A percentile compares a stretch with the other conserved stretches of the same genome.
Evolutionary conservation across 2,113 vertebrate species (phyloP).

Genomic region (Brachionichthys hirsutus): DNA sequence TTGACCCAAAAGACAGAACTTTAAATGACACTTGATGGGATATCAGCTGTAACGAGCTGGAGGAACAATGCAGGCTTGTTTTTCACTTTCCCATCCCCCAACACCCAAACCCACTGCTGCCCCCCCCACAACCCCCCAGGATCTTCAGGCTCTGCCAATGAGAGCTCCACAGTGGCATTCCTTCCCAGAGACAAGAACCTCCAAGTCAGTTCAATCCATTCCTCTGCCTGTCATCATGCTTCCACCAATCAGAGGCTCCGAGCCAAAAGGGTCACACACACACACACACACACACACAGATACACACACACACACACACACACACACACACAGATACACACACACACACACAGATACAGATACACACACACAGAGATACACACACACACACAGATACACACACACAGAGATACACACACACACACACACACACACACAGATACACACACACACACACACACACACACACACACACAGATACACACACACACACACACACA

Average conservation of each 20-base stretch:
- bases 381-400: no score
- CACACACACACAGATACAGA: no score
- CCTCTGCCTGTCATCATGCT: conserved; percentile 52
- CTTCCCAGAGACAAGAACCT: conserved; percentile 75
- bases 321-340: background rate
- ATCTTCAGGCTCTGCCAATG: conserved; percentile 73
- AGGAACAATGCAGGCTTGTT: conserved; percentile 42
- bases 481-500: no score
- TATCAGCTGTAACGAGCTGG: conserved; percentile 41
- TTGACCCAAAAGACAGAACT: conserved; percentile 20
- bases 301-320: background rate
- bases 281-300: no score
- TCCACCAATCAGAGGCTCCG: conserved; percentile 65
- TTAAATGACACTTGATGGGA: conserved; percentile 33
- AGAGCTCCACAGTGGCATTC: conserved; percentile 62
- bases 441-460: no score
- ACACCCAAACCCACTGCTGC: conserved; percentile 35
- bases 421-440: no score
- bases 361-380: no score
- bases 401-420: no score
- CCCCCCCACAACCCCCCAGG: conserved; percentile 58
- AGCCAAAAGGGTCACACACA: conserved; percentile 27
- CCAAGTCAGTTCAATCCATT: conserved; percentile 41
- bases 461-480: no score
- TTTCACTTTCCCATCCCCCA: conserved; percentile 62